Percentiles rank a stretch among this genome's conserved stretches.
Conservation (phyloP, 2,113 vertebrate species). For the Pollachius pollachius region DNA sequence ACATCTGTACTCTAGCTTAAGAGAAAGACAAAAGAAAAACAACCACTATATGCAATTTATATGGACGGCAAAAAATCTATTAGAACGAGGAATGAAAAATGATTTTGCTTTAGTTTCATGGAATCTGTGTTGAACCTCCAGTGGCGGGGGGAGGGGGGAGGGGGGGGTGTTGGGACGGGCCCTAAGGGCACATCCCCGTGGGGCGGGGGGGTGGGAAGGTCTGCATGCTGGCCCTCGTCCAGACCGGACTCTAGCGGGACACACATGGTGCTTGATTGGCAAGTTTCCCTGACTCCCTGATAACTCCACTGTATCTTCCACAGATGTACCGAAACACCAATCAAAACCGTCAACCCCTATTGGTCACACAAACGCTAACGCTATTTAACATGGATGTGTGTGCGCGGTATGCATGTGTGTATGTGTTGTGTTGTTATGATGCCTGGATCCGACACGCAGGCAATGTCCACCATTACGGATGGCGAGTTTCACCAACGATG, state of each 20-base stretch:
- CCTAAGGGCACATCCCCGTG: constrained; percentile 33
- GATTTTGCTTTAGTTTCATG: constrained; percentile 48
- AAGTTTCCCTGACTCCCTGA: constrained; percentile 69
- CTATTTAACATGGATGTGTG: constrained; percentile 44
- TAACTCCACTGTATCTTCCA: constrained; percentile 77
- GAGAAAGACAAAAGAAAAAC: constrained; percentile 46
- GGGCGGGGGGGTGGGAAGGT: constrained; percentile 60
- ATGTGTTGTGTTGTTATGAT: not conserved
- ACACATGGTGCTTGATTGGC: constrained; percentile 56
- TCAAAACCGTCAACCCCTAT: constrained; percentile 60
- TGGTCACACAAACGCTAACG: constrained; percentile 57
- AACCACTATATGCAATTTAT: constrained; percentile 44
- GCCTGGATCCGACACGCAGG: constrained; percentile 65
- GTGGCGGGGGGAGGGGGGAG: too few relatives aligned
- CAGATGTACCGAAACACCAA: constrained; percentile 74
- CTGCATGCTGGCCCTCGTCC: constrained; percentile 15
- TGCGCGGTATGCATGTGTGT: not conserved
- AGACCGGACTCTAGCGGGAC: not conserved
- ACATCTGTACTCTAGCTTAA: constrained; percentile 48
- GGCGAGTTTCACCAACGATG: constrained; percentile 57
- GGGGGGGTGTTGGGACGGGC: too few relatives aligned
- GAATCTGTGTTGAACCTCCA: constrained; percentile 44
- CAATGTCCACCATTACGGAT: constrained; percentile 70
- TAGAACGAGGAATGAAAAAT: constrained; percentile 35
- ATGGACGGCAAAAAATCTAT: constrained; percentile 54